Evolutionary conservation across 2,888 invertebrate species (phyloP), one percentile per base, ranked within the genome.

Genomic region (Meiosimyza decipiens): DNA sequence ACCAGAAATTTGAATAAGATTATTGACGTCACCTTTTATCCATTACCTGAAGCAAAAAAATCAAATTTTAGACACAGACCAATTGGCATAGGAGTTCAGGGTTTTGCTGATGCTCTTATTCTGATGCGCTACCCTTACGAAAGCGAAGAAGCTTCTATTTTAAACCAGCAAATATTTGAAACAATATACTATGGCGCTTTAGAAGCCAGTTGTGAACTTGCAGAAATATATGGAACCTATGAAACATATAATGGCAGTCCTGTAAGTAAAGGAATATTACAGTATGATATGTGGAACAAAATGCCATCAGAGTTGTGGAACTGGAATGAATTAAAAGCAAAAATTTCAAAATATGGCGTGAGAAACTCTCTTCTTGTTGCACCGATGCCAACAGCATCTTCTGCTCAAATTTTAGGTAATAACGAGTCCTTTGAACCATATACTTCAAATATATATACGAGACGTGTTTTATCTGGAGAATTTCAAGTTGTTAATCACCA

Each of bases 301-400:
- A 93, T 89, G 7, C 96, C 97, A 0, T 93, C 95, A 1, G 89
- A 93, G 79, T 89, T 96, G 6, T 97, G 97, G 94, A 91, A 99
- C 85, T 99, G 99, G 99, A 82, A 88, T 2, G 88, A 83, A 9
- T 88, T 99, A 18, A 96, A 96, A 86, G 90, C 89, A 65, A 94
- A 94, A 84, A 98, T 99, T 79, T 92, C 94, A 0, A 89, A 93
- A 87, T 91, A 95, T 87, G 99, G 99, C 12, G 89, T 99, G 0
- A 89, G 99, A 72, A 99, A 99, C 88, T 98, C 98, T 3, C 89
- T 98, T 47, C 88, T 99, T 22, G 80, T 99, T 76, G 98, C 99
- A 0, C 98, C 98, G 0, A 99, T 99, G 99, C 99, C 99, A 0
- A 99, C 99, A 6, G 98, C 99, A 11, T 98, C 98, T 1, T 99